phyloP scores from a whole-genome alignment of 2,797 vertebrate species.

The Bufotes viridis region DNA sequence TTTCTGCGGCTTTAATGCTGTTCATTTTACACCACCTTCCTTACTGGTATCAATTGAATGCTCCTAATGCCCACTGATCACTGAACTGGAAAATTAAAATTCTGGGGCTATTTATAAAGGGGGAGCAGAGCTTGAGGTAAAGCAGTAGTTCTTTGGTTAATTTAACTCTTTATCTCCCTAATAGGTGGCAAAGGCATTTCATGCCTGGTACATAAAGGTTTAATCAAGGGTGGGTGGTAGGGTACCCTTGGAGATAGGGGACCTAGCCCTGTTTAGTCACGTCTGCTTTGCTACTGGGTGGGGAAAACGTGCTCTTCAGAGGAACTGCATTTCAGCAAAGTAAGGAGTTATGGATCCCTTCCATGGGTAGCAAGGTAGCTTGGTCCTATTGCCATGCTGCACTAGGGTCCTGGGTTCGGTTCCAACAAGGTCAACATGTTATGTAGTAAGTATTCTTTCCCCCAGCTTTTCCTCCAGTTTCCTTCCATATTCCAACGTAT shows the following conservation, averaged over 20 bases:
- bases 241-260: not conserved
- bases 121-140: not conserved
- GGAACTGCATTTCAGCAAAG: not conserved
- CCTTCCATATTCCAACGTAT: not conserved
- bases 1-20: constrained; percentile 6
- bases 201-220: not conserved
- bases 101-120: constrained; percentile 1
- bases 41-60: not conserved
- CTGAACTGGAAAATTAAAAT: constrained; percentile 33
- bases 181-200: not conserved
- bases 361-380: not conserved
- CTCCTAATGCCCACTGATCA: constrained; percentile 17
- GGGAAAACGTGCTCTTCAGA: not conserved
- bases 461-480: not conserved
- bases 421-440: not conserved
- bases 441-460: not conserved
- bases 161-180: constrained; percentile 7
- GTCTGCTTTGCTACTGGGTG: not conserved
- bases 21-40: not conserved
- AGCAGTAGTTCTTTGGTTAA: not conserved
- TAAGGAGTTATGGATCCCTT: not conserved
- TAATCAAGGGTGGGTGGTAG: not conserved
- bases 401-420: not conserved
- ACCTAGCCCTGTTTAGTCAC: not conserved
- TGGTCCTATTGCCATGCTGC: not conserved